Evolutionary conservation across 2,797 vertebrate species (phyloP).

Genomic region (Galagoides demidoff): DNA sequence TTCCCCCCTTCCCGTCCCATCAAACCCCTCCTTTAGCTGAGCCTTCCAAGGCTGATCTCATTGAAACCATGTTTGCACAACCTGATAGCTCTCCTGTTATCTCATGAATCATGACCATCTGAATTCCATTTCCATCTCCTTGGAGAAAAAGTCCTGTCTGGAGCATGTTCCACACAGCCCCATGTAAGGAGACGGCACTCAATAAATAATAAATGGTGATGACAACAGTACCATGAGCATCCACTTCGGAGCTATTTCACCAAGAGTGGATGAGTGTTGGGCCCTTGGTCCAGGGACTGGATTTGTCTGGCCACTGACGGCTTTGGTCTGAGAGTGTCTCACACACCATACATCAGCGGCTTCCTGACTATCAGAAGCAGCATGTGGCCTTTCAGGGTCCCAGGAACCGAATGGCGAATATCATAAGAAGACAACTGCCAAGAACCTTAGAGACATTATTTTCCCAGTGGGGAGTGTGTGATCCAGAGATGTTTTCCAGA

Average conservation of each 20-base stretch:
- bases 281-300: background rate
- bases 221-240: constrained; percentile 44
- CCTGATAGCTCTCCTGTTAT: constrained; percentile 57
- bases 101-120: constrained; percentile 66
- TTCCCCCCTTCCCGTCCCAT: background rate
- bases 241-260: constrained; percentile 39
- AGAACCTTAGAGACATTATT: background rate
- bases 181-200: constrained; percentile 51
- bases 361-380: background rate
- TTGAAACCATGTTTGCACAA: constrained; percentile 31
- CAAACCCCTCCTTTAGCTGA: background rate
- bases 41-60: constrained; percentile 71
- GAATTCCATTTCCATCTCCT: constrained; percentile 75
- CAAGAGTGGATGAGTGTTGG: background rate
- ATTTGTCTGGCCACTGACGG: background rate
- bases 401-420: background rate
- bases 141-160: constrained; percentile 60
- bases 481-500: background rate
- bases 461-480: background rate
- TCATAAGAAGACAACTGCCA: background rate
- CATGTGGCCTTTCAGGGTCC: background rate
- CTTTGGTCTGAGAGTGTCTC: background rate
- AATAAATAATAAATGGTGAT: constrained; percentile 72
- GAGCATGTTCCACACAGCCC: constrained; percentile 31
- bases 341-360: background rate